phyloP scores from a whole-genome alignment of 2,888 invertebrate species.

The Cylindroiulus punctatus region DNA sequence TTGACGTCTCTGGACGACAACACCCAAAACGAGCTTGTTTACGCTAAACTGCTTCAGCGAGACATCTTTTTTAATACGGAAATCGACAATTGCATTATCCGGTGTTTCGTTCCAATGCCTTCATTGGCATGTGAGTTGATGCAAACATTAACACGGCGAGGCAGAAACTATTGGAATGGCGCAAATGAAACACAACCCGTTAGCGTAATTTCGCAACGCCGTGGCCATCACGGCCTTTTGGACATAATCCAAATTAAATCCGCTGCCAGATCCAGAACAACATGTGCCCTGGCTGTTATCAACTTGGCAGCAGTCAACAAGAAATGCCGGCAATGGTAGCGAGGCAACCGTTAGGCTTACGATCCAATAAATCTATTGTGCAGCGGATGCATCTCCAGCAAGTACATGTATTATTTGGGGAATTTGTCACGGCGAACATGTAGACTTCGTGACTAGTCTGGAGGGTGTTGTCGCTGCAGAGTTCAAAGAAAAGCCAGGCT shows the following conservation, averaged over 20 bases:
- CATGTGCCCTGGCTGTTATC: neutral
- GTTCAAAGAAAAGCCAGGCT: neutral
- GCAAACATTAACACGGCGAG: slow-evolving; percentile 27
- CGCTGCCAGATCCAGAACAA: slow-evolving; percentile 34
- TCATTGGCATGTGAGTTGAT: slow-evolving; percentile 15
- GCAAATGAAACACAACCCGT: neutral
- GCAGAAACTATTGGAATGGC: neutral
- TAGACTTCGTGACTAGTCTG: neutral
- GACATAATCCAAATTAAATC: slow-evolving; percentile 42
- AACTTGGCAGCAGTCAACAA: slow-evolving; percentile 38
- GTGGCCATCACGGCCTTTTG: slow-evolving; percentile 26
- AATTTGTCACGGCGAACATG: slow-evolving; percentile 33
- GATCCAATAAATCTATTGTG: slow-evolving; percentile 11
- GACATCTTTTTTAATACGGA: neutral
- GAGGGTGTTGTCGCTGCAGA: neutral
- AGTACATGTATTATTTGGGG: neutral
- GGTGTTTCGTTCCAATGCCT: neutral
- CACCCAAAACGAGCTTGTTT: neutral
- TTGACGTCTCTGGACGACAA: neutral
- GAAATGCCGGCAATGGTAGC: slow-evolving; percentile 19
- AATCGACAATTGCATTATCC: slow-evolving; percentile 23
- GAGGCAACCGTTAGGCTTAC: slow-evolving; percentile 42
- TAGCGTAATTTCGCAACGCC: slow-evolving; percentile 21
- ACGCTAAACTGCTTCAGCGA: neutral
- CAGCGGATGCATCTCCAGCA: neutral